These are phyloP conservation scores for Aphaenogaster rudis DNA, from an alignment of 1,140 invertebrate genomes.

Conservation along the genomic window DNA sequence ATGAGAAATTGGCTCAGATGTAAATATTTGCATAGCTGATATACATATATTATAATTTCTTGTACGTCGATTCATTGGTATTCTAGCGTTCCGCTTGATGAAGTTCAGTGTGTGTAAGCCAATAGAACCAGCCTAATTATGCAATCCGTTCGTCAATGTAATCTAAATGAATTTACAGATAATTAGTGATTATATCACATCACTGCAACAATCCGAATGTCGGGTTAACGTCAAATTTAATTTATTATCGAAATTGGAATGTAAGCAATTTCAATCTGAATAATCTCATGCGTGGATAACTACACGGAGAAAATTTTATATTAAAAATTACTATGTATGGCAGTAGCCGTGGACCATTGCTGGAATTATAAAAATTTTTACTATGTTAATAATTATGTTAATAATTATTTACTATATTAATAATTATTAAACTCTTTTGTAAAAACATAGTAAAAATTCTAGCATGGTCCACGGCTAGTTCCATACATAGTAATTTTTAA, in stretches of 20 bases:
- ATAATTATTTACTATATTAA: too few relatives aligned
- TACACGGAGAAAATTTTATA: too few relatives aligned
- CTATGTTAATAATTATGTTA: too few relatives aligned
- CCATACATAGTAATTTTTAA: too few relatives aligned
- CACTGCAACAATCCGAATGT: not conserved
- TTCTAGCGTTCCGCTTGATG: slow-evolving; percentile 21
- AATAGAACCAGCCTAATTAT: slow-evolving; percentile 22
- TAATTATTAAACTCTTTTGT: too few relatives aligned
- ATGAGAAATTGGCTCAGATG: slow-evolving; percentile 1
- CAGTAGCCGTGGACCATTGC: too few relatives aligned
- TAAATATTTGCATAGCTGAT: slow-evolving; percentile 23
- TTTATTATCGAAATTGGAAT: slow-evolving; percentile 26
- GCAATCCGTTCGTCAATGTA: slow-evolving; percentile 4
- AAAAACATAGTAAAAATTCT: too few relatives aligned
- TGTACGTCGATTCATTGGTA: not conserved
- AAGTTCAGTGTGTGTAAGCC: not conserved
- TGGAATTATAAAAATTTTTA: too few relatives aligned
- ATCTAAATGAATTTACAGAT: slow-evolving; percentile 27
- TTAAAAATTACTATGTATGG: too few relatives aligned
- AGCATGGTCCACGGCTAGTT: too few relatives aligned
- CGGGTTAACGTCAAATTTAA: not conserved
- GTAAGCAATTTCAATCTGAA: not conserved
- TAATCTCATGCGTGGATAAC: not conserved
- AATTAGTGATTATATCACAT: slow-evolving; percentile 31
- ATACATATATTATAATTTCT: slow-evolving; percentile 2